Base-by-base conservation (phyloP, 2,113 vertebrate species). In the Oreochromis aureus region DNA sequence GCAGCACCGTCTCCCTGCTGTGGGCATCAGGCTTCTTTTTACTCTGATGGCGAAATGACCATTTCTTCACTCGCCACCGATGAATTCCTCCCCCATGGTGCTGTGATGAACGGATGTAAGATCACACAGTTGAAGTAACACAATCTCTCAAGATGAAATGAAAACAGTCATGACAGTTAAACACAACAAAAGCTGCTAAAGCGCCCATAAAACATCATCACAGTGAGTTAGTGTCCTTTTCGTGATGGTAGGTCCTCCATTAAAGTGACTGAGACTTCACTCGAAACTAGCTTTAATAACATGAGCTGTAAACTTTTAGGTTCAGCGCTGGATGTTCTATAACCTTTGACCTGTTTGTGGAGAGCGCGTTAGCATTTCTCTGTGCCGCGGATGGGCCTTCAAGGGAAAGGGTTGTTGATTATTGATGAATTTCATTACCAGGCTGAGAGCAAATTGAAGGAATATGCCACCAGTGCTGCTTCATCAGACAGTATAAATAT, bases 391-490 rank as follows among this genome's bases (percentile, higher is more conserved):
- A 87, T 24, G 71, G 76, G 87, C 78, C 36, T 73, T 79, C 15
- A 12, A 48, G 41, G 0, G 44, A 76, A 82, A 46, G 48, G 54
- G 48, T 59, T 81, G 44, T 86, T 86, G 80, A 94, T 87, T 88
- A 90, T 91, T 90, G 86, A 90, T 84, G 85, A 83, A 78, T 73
- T 91, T 81, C 61, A 83, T 39, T 80, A 86, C 55, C n/a, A 22
- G 34, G 4, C 85, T 56, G 86, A 71, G 59, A 69, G 81, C 87
- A 84, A 55, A 86, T 32, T 82, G 63, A 80, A 46, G 59, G 69
- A 87, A 30, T 81, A 63, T 78, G 80, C 73, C 61, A 61, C 10
- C 13, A 87, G 46, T 48, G 24, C 56, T 58, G 79, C 83, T 59
- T 83, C 56, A 71, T 86, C 78, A 86, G 54, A 44, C 54, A 13